Percentiles rank a stretch among this genome's conserved stretches.
These are phyloP conservation scores for Passerculus sandwichensis DNA, from an alignment of 2,797 vertebrate genomes.

Conservation along the genomic window DNA sequence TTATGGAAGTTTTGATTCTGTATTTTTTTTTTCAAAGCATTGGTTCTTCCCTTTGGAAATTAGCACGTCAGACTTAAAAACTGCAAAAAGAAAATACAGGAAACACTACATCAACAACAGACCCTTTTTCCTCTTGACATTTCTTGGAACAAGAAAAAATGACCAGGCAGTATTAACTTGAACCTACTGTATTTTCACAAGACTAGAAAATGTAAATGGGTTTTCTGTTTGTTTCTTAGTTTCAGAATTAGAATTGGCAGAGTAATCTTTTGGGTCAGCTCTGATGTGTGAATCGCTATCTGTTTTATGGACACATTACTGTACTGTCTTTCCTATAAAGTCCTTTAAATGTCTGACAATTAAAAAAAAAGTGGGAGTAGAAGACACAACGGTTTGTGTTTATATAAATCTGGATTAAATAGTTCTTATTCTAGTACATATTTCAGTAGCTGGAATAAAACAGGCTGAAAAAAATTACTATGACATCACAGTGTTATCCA, in stretches of 20 bases:
- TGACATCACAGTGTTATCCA: not conserved
- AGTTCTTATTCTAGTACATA: not conserved
- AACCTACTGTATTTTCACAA: not conserved
- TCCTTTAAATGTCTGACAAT: not conserved
- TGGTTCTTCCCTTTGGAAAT: not conserved
- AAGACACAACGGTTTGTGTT: not conserved
- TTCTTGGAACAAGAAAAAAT: constrained; percentile 13
- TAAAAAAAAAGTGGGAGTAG: not conserved
- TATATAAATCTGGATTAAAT: not conserved
- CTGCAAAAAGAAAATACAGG: not conserved
- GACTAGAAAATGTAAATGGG: not conserved
- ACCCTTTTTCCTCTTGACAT: not conserved
- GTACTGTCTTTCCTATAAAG: not conserved
- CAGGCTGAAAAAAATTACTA: not conserved
- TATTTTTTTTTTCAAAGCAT: not conserved
- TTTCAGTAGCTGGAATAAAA: not conserved
- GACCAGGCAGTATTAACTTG: not conserved
- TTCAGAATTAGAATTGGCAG: not conserved
- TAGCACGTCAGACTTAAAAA: not conserved
- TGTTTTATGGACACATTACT: not conserved
- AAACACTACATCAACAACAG: not conserved
- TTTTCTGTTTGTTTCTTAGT: not conserved
- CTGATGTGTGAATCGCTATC: not conserved
- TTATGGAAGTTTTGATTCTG: not conserved
- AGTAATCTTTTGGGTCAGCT: not conserved